phyloP scores from a whole-genome alignment of 53 echinoderm and acorn worm species.

The Stichopus horrens region DNA sequence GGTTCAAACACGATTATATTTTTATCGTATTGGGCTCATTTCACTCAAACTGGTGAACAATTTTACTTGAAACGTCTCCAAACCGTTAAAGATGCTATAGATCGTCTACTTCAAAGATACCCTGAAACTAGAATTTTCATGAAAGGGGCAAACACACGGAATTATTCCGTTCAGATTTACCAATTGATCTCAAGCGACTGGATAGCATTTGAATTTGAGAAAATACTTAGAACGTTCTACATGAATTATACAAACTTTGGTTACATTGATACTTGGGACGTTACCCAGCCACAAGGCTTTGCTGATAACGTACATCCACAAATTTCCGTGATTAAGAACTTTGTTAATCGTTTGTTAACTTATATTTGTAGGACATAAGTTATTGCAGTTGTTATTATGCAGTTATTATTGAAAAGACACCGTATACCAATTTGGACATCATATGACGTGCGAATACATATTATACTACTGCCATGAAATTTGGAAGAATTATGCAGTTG shows the following conservation, averaged over 20 bases:
- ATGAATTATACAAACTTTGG: neutral
- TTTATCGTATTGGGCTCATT: constrained; percentile 22
- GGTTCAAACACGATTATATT: neutral
- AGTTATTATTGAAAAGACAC: too few relatives aligned
- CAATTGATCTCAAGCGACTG: constrained; percentile 1
- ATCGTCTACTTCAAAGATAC: neutral
- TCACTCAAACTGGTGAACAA: neutral
- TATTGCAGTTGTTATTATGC: too few relatives aligned
- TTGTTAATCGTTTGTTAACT: neutral
- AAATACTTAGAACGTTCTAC: neutral
- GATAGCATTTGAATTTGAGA: neutral
- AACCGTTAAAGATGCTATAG: neutral
- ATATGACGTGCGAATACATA: too few relatives aligned
- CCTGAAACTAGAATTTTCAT: neutral
- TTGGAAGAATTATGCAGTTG: too few relatives aligned
- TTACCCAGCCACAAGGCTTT: constrained; percentile 1
- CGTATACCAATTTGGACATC: too few relatives aligned
- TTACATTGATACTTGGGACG: constrained; percentile 17
- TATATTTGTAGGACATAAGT: neutral
- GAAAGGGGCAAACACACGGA: constrained; percentile 29
- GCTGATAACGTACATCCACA: constrained; percentile 13
- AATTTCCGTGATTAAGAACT: neutral
- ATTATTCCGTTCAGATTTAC: neutral
- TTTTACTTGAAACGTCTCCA: neutral
- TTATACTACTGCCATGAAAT: too few relatives aligned